A percentile compares a stretch with the other conserved stretches of the same genome.
Conservation (phyloP, 2,797 vertebrate species). For the Microctenopoma stevenorrisi region DNA sequence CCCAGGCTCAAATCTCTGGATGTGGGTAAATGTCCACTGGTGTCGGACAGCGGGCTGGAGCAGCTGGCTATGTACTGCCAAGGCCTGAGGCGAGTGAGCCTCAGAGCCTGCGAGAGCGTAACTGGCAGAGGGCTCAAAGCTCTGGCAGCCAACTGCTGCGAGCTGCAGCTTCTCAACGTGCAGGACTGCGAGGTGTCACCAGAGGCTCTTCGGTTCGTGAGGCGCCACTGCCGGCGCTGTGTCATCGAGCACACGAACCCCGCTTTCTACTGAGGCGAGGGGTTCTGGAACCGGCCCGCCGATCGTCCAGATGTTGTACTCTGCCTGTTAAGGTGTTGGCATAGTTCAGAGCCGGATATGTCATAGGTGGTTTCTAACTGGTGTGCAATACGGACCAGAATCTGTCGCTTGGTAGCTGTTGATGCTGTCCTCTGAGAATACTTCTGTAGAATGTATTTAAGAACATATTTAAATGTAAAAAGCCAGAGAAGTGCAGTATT, state of each 20-base stretch:
- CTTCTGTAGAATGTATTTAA: constrained; percentile 77
- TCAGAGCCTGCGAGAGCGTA: constrained; percentile 96
- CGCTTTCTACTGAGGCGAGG: constrained; percentile 91
- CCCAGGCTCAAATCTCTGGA: constrained; percentile 95
- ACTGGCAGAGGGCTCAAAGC: constrained; percentile 93
- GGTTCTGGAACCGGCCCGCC: constrained; percentile 35
- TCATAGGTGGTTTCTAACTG: constrained; percentile 53
- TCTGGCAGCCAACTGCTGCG: constrained; percentile 95
- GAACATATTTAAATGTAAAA: constrained; percentile 77
- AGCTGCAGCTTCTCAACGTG: constrained; percentile 97
- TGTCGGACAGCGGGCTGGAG: constrained; percentile 95
- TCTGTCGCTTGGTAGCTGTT: constrained; percentile 51
- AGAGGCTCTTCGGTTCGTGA: constrained; percentile 93
- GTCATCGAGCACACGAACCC: constrained; percentile 99
- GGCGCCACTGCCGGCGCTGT: constrained; percentile 95
- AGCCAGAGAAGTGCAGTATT: constrained; percentile 59
- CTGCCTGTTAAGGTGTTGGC: constrained; percentile 66
- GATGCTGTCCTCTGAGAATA: constrained; percentile 55
- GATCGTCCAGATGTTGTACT: constrained; percentile 74
- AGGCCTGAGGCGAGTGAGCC: constrained; percentile 93
- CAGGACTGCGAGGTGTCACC: constrained; percentile 98
- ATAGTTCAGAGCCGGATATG: constrained; percentile 41
- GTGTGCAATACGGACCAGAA: constrained; percentile 71
- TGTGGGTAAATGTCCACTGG: constrained; percentile 96
- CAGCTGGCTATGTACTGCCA: constrained; percentile 95